Evolutionary conservation across 2,797 vertebrate genomes (phyloP).

Genomic region (Microctenopoma steveboyesi): DNA sequence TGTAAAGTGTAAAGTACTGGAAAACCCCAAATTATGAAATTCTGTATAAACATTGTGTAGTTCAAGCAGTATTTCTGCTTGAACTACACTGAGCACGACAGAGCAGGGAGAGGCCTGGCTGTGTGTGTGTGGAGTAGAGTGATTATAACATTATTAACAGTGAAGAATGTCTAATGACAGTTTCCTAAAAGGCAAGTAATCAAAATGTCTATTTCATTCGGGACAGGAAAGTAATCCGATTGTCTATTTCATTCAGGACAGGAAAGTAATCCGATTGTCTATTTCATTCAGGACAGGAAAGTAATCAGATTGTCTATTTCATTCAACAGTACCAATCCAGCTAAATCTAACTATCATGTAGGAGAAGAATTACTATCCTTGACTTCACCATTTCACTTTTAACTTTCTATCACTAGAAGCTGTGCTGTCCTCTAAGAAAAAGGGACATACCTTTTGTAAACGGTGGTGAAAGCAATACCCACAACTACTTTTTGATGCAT

Average conservation of each 20-base stretch:
- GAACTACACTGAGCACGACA: too few species aligned
- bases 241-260: too few species aligned
- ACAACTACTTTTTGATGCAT: constrained; percentile 9
- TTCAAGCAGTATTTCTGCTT: too few species aligned
- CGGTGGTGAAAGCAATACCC: not conserved
- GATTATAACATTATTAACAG: not conserved
- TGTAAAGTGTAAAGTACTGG: not conserved
- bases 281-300: too few species aligned
- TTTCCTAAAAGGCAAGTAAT: not conserved
- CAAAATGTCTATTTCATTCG: too few species aligned
- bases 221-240: too few species aligned
- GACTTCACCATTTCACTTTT: constrained; percentile 1
- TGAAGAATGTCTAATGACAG: not conserved
- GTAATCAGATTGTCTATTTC: not conserved
- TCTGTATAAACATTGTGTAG: not conserved
- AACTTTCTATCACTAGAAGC: constrained; percentile 5
- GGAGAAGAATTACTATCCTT: not conserved
- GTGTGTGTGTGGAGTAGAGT: too few species aligned
- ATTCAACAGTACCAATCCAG: not conserved
- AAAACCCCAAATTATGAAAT: not conserved
- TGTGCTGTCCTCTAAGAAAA: constrained; percentile 1
- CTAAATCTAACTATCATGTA: not conserved
- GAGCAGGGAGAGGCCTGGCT: too few species aligned
- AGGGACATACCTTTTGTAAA: constrained; percentile 1
- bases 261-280: too few species aligned